Evolutionary conservation across 2,113 vertebrate genomes (phyloP).

Genomic region (Corynorhinus townsendii): DNA sequence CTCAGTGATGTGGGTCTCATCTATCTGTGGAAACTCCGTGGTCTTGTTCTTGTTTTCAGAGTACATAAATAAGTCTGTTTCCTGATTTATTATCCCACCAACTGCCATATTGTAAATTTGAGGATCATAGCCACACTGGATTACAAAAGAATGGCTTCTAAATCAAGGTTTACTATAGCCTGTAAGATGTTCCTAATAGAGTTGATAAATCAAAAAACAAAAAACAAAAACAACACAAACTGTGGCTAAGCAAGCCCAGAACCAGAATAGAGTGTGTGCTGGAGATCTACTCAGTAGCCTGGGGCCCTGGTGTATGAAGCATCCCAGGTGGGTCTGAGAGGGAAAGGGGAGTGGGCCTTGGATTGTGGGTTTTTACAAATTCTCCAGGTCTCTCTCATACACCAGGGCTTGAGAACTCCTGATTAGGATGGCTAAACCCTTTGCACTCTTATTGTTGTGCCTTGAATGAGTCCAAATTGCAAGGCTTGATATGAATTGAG

Average conservation of each 20-base stretch:
- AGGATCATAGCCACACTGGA: background rate
- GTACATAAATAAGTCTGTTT: constrained; percentile 4
- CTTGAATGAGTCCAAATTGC: background rate
- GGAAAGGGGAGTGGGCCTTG: background rate
- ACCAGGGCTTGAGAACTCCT: background rate
- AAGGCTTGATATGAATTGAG: background rate
- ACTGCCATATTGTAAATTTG: constrained; percentile 6
- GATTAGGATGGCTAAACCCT: background rate
- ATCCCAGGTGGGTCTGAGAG: background rate
- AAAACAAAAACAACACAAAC: background rate
- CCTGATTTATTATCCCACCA: background rate
- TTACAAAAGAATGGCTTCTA: constrained; percentile 23
- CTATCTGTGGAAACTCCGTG: background rate
- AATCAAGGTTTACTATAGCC: background rate
- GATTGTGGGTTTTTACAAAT: background rate
- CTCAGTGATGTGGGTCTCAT: background rate
- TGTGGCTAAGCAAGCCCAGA: background rate
- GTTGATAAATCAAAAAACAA: constrained; percentile 32
- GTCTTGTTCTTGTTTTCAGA: background rate
- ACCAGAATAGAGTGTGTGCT: background rate
- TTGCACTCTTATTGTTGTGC: background rate
- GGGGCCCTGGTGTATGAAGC: background rate
- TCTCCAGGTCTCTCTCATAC: background rate
- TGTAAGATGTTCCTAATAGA: constrained; percentile 9
- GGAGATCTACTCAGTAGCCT: background rate